Base-by-base conservation (phyloP, 2,113 vertebrate species). In the Apistogramma diplotaenia region DNA sequence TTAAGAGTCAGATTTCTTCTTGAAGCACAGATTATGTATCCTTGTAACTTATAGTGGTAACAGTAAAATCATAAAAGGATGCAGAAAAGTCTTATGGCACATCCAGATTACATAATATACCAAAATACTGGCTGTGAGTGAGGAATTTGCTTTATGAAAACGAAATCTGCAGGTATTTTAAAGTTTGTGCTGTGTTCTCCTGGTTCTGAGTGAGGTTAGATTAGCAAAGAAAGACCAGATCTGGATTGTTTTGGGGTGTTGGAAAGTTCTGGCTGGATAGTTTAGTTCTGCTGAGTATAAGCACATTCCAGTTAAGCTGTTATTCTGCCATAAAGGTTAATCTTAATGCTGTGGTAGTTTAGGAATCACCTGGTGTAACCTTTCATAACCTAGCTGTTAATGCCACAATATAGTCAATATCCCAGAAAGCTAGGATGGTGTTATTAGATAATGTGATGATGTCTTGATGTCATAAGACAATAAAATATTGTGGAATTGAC, bases 201-300 rank as follows among this genome's bases (percentile, higher is more conserved):
- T 43, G 59, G 65, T 51, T 80, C 53, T 59, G 46, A 76, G 21
- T 19, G 8, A 74, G 43, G 59, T 76, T 65, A 78, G 19, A 71
- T 74, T 56, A 71, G 37, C 27, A 74, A 77, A 23, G 59, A 72
- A 29, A 86, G 33, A 77, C 53, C 29, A 9, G 56, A 54, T 37
- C 85, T 82, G 35, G 82, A 88, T 85, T 80, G 61, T 88, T 92
- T 85, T 85, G 73, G 12, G 2, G 56, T 23, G 57, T 71, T 60
- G 88, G 21, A 7, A 53, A 37, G 13, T 27, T 54, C 16, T 37
- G n/a, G 10, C 11, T 37, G 23, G 31, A 62, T 27, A 19, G 49
- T 54, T 9, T 76, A 35, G 27, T 8, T 76, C 3, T 60, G 27
- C n/a, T 6, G 40, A 27, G 12, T 40, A 4, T 25, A 27, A 37